Conservation (phyloP, 2,888 invertebrate genomes). For the Caenorhabditis panamensis region DNA sequence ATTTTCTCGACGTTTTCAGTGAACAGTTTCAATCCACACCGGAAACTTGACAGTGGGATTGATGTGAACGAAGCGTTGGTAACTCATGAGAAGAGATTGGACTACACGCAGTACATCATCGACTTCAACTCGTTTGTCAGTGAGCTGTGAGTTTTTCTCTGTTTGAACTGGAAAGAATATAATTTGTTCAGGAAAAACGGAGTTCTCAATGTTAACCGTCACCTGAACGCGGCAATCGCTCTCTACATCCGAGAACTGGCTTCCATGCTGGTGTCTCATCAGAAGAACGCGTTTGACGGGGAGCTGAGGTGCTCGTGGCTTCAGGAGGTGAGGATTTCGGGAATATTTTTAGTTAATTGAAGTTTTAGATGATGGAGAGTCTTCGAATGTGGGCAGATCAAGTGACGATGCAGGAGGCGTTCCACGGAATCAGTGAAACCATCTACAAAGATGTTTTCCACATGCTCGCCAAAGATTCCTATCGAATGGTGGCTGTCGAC, state of each 20-base stretch:
- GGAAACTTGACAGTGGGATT: conserved; percentile 31
- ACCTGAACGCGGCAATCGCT: conserved; percentile 19
- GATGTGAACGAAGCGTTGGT: conserved; percentile 19
- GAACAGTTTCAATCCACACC: conserved; percentile 6
- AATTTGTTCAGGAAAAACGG: conserved; percentile 37
- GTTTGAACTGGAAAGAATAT: neutral
- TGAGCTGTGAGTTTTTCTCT: conserved; percentile 30
- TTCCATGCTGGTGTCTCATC: conserved; percentile 15
- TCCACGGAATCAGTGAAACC: conserved; percentile 4
- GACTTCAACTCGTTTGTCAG: conserved; percentile 43
- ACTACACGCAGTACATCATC: conserved; percentile 19
- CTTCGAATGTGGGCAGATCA: conserved; percentile 29
- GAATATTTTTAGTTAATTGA: neutral
- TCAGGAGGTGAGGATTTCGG: conserved; percentile 27
- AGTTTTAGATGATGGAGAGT: conserved; percentile 25
- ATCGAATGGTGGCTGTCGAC: conserved; percentile 56
- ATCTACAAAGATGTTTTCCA: conserved; percentile 41
- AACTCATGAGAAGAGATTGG: conserved; percentile 1
- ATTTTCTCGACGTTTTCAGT: conserved; percentile 9
- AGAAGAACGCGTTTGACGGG: conserved; percentile 31
- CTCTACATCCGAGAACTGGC: conserved; percentile 32
- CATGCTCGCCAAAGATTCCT: conserved; percentile 34
- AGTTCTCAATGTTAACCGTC: conserved; percentile 30
- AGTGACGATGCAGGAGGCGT: conserved; percentile 34
- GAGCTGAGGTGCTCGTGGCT: conserved; percentile 50